A percentile compares a stretch with the other conserved stretches of the same genome.
Conservation (phyloP, 2,113 vertebrate species). For the Ophthalmotilapia sp. region DNA sequence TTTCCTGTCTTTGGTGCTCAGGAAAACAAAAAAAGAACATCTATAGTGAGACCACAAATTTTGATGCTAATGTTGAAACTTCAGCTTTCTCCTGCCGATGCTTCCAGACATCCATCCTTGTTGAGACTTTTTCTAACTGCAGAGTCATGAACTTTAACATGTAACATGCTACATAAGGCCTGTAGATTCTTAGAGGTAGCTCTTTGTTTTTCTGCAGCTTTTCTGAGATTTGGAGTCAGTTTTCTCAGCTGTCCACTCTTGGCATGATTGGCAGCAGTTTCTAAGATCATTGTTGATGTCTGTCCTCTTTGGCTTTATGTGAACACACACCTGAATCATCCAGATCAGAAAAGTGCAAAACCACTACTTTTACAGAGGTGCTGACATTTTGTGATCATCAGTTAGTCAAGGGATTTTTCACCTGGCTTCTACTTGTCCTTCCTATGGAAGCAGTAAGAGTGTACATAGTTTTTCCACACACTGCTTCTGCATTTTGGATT, state of each 20-base stretch:
- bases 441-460: not conserved
- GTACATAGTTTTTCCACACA: not conserved
- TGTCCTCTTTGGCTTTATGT: not conserved
- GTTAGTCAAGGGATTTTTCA: not conserved
- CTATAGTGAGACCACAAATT: not conserved
- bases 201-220: not conserved
- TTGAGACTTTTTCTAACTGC: not conserved
- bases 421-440: not conserved
- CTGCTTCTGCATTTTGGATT: not conserved
- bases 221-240: not conserved
- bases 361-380: not conserved
- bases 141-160: not conserved
- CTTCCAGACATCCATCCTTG: not conserved
- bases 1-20: not conserved
- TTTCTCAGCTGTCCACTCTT: not conserved
- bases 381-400: not conserved
- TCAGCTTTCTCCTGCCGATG: not conserved
- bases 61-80: not conserved
- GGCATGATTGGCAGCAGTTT: not conserved
- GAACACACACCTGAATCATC: not conserved
- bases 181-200: not conserved
- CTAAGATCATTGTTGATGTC: not conserved
- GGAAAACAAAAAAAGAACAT: not conserved
- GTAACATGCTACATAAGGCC: not conserved
- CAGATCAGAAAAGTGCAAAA: not conserved